phyloP scores from a whole-genome alignment of 2,888 invertebrate genomes.

The Pterostichus madidus region DNA sequence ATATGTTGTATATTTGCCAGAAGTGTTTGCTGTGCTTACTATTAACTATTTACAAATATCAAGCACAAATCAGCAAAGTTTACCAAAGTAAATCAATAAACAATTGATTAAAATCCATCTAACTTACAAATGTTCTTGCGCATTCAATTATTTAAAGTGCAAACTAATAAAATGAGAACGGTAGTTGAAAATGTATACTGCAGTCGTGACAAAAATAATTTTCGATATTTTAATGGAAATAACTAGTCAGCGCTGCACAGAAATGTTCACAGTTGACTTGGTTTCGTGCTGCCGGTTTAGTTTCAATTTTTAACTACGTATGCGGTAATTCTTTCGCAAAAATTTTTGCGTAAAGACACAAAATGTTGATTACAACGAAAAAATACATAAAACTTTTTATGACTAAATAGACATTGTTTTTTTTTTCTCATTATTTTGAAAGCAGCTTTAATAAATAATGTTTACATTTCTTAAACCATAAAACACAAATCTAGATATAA shows the following conservation, averaged over 20 bases:
- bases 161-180: slow-evolving; percentile 39
- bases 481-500: too few species aligned
- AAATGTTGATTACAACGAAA: slow-evolving; percentile 2
- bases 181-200: slow-evolving; percentile 38
- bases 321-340: neutral
- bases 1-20: neutral
- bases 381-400: slow-evolving; percentile 15
- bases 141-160: slow-evolving; percentile 43
- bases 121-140: slow-evolving; percentile 20
- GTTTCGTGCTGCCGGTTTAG: slow-evolving; percentile 18
- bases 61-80: neutral
- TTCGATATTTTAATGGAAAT: slow-evolving; percentile 48
- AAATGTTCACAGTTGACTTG: slow-evolving; percentile 7
- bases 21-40: neutral
- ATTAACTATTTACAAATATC: slow-evolving; percentile 15
- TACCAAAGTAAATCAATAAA: slow-evolving; percentile 4
- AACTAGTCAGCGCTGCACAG: slow-evolving; percentile 25
- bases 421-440: slow-evolving; percentile 3
- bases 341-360: slow-evolving; percentile 15
- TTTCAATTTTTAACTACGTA: slow-evolving; percentile 35
- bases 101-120: slow-evolving; percentile 17
- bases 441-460: neutral
- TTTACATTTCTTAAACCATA: neutral
- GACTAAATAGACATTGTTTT: neutral
- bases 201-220: slow-evolving; percentile 47